These are phyloP conservation scores for Armadillidium nasatum DNA, from an alignment of 1,140 invertebrate species.

Conservation along the genomic window DNA sequence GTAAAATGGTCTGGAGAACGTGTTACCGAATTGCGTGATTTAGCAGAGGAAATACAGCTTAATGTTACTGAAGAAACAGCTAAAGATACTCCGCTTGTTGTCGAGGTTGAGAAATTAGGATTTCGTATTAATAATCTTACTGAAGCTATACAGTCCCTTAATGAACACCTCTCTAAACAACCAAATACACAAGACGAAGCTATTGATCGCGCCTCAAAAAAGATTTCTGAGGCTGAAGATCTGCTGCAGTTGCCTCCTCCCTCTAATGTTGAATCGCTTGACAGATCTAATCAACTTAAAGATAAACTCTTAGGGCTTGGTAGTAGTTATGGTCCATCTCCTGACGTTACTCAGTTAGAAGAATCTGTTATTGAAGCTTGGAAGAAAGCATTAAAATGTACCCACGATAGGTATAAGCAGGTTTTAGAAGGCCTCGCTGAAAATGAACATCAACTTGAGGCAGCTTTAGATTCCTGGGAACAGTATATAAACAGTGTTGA, in stretches of 20 bases:
- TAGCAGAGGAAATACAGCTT: slow-evolving; percentile 68
- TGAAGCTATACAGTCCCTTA: slow-evolving; percentile 66
- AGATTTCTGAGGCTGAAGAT: slow-evolving; percentile 26
- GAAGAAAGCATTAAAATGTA: slow-evolving; percentile 80
- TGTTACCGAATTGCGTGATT: slow-evolving; percentile 61
- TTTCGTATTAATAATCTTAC: slow-evolving; percentile 55
- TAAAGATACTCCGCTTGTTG: slow-evolving; percentile 58
- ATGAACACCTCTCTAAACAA: slow-evolving; percentile 66
- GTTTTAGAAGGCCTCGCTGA: slow-evolving; percentile 69
- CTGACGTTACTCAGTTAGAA: slow-evolving; percentile 49
- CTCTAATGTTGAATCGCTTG: slow-evolving; percentile 60
- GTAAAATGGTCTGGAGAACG: slow-evolving; percentile 56
- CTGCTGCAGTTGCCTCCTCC: slow-evolving; percentile 40
- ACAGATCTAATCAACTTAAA: slow-evolving; percentile 66
- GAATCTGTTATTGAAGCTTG: slow-evolving; percentile 61
- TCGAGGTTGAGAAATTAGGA: slow-evolving; percentile 71
- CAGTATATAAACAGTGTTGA: slow-evolving; percentile 43
- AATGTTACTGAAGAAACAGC: slow-evolving; percentile 65
- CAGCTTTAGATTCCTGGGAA: slow-evolving; percentile 38
- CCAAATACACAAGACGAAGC: slow-evolving; percentile 57
- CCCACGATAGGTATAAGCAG: slow-evolving; percentile 78
- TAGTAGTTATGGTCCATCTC: slow-evolving; percentile 59
- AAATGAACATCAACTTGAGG: slow-evolving; percentile 62
- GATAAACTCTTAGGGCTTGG: slow-evolving; percentile 68
- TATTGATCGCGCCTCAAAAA: neutral